Conservation (phyloP, 1,140 invertebrate genomes). For the Dermatophagoides farinae region DNA sequence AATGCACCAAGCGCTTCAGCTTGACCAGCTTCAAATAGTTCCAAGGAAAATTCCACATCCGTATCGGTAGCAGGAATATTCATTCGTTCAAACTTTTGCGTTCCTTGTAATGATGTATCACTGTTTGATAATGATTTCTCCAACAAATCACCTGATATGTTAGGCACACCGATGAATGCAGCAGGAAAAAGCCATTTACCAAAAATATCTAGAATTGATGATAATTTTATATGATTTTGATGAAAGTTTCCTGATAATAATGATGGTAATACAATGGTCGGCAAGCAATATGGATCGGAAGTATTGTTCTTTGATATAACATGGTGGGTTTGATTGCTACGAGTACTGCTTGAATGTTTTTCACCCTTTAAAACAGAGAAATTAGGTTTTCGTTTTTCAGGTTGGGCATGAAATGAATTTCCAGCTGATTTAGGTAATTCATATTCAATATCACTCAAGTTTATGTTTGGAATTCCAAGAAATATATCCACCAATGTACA, state of each 20-base stretch:
- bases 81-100: background rate
- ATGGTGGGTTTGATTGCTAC: background rate
- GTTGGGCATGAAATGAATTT: background rate
- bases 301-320: too few relatives aligned
- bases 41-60: slow-evolving; percentile 18
- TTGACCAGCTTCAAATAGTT: slow-evolving; percentile 45
- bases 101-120: background rate
- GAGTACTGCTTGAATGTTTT: background rate
- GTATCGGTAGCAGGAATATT: slow-evolving; percentile 13
- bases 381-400: background rate
- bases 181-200: slow-evolving; percentile 93
- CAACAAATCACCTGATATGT: too few relatives aligned
- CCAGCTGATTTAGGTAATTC: background rate
- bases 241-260: slow-evolving; percentile 11
- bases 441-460: slow-evolving; percentile 3
- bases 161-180: slow-evolving; percentile 46
- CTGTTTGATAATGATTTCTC: slow-evolving; percentile 22
- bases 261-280: slow-evolving; percentile 14
- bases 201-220: slow-evolving; percentile 82
- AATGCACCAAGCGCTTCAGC: slow-evolving; percentile 86
- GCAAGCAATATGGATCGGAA: slow-evolving; percentile 1
- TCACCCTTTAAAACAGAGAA: background rate
- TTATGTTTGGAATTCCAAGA: slow-evolving; percentile 38
- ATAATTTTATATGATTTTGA: slow-evolving; percentile 52
- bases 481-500: slow-evolving; percentile 85